Percentiles rank a stretch among this genome's conserved stretches.
Conservation (phyloP, 2,888 invertebrate genomes). For the Leucophenga maculata region DNA sequence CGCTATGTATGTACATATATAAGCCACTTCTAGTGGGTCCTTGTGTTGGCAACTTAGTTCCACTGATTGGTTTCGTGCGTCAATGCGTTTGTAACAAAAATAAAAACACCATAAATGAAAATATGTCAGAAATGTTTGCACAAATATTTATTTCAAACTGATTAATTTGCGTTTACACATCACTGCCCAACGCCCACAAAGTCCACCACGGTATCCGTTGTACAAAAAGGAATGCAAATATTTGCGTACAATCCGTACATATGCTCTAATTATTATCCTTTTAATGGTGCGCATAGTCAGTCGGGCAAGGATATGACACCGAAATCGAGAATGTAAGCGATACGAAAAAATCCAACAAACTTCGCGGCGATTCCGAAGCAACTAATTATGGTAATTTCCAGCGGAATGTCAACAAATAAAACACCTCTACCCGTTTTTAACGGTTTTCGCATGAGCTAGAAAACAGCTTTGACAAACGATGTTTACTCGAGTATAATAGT, state of each 20-base stretch:
- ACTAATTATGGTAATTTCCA: conserved; percentile 69
- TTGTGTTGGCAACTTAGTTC: too few relatives aligned
- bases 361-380: conserved; percentile 56
- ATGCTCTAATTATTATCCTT: conserved; percentile 60
- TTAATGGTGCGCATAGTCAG: too few relatives aligned
- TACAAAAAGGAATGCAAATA: conserved; percentile 49
- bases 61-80: neutral
- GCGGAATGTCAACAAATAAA: conserved; percentile 68
- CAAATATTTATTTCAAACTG: conserved; percentile 59
- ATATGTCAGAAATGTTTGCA: conserved; percentile 45
- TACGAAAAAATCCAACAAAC: conserved; percentile 8
- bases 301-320: too few relatives aligned
- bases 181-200: conserved; percentile 19
- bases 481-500: conserved; percentile 55
- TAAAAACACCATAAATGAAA: neutral
- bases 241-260: conserved; percentile 42
- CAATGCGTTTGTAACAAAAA: neutral
- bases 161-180: conserved; percentile 56
- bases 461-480: conserved; percentile 61
- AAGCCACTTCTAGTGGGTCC: too few relatives aligned
- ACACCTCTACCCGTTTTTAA: conserved; percentile 41
- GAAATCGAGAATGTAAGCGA: conserved; percentile 38
- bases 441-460: too few relatives aligned
- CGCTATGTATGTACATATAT: too few relatives aligned
- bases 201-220: neutral